Conservation (phyloP, 2,113 vertebrate species). For the Petrocephalus zakoni region DNA sequence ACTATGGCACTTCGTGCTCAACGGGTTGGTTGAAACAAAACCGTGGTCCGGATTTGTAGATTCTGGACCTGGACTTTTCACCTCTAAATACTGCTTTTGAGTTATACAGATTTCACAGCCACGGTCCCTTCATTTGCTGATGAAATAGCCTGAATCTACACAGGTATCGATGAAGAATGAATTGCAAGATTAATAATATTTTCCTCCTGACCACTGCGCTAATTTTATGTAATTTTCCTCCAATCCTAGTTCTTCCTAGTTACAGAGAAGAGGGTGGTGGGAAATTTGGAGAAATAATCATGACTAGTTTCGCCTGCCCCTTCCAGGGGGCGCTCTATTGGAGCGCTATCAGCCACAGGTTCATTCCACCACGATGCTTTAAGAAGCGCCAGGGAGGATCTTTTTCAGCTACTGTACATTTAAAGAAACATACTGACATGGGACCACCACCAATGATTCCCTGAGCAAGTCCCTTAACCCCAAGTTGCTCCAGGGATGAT, state of each 20-base stretch:
- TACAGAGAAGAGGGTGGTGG: not conserved
- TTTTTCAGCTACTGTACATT: not conserved
- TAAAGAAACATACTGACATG: not conserved
- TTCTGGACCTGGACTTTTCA: too few relatives aligned
- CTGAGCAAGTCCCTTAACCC: too few relatives aligned
- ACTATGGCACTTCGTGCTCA: too few relatives aligned
- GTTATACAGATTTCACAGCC: not conserved
- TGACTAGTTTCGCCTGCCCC: not conserved
- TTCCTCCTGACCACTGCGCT: not conserved
- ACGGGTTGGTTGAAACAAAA: too few relatives aligned
- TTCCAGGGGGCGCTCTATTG: not conserved
- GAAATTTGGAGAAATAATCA: not conserved
- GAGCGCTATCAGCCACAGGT: not conserved
- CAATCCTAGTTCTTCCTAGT: not conserved
- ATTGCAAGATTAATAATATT: not conserved
- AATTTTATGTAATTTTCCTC: not conserved
- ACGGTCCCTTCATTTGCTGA: not conserved
- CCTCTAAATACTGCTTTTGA: not conserved
- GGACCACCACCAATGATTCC: too few relatives aligned
- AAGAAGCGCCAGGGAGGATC: not conserved
- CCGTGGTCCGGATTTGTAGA: too few relatives aligned
- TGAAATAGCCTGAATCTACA: not conserved
- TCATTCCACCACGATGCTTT: not conserved
- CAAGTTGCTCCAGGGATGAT: too few relatives aligned
- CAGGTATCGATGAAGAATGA: not conserved